These are phyloP conservation scores for Channa argus DNA, from an alignment of 2,113 vertebrate genomes.

Conservation along the genomic window DNA sequence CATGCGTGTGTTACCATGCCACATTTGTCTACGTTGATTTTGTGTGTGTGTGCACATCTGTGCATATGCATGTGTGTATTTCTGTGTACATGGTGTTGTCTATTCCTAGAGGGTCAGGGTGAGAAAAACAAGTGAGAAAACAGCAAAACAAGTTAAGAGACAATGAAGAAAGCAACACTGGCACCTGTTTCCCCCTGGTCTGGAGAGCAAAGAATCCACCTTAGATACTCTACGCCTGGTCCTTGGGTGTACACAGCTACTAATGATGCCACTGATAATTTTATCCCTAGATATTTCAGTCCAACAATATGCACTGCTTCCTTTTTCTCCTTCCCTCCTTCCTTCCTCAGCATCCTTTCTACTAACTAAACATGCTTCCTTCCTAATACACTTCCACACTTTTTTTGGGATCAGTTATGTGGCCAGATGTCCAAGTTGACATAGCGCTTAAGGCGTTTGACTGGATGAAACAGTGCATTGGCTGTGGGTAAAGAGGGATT, in stretches of 20 bases:
- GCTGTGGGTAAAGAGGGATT: conserved; percentile 92
- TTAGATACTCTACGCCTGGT: conserved; percentile 38
- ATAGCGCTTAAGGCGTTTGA: conserved; percentile 95
- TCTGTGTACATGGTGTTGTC: conserved; percentile 26
- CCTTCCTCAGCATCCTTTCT: conserved; percentile 21
- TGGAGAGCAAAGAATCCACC: conserved; percentile 44
- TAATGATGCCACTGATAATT: conserved; percentile 72
- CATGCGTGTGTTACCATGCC: conserved; percentile 48
- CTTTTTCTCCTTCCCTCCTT: conserved; percentile 49
- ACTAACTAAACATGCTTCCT: conserved; percentile 54
- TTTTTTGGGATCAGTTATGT: conserved; percentile 78
- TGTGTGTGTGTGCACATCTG: conserved; percentile 55
- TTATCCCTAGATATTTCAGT: conserved; percentile 86
- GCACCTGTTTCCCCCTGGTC: conserved; percentile 76
- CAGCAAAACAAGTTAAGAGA: conserved; percentile 79
- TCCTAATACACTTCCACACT: conserved; percentile 61
- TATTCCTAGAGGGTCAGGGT: conserved; percentile 77
- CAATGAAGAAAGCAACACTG: conserved; percentile 76
- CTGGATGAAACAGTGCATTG: conserved; percentile 95
- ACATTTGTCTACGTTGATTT: conserved; percentile 40
- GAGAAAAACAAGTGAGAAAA: conserved; percentile 80
- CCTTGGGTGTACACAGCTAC: conserved; percentile 59
- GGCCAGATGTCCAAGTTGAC: conserved; percentile 98
- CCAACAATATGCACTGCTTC: conserved; percentile 70
- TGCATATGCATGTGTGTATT: conserved; percentile 46